Evolutionary conservation across 2,888 invertebrate genomes (phyloP).

Genomic region (Trissoscelio sp.): DNA sequence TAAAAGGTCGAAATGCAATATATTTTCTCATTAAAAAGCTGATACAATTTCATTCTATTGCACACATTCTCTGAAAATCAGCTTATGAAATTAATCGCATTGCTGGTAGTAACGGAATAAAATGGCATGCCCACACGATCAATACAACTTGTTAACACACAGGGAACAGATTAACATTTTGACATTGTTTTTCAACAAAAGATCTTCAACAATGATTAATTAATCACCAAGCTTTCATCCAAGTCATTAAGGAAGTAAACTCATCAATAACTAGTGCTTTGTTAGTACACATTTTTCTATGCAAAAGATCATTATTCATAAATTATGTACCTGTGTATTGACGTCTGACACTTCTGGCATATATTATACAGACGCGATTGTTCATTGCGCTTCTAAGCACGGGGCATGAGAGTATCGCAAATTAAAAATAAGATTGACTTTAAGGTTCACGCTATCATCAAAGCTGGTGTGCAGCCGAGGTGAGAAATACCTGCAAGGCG

Average conservation of each 20-base stretch:
- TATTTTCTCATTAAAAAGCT: too few relatives aligned
- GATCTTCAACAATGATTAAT: conserved; percentile 15
- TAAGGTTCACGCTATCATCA: conserved; percentile 60
- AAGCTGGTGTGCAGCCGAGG: conserved; percentile 59
- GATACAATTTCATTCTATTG: too few relatives aligned
- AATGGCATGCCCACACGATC: not conserved
- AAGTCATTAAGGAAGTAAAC: conserved; percentile 41
- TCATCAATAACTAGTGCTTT: conserved; percentile 38
- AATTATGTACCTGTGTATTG: conserved; percentile 30
- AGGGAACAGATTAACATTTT: conserved; percentile 1
- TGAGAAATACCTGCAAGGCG: conserved; percentile 73
- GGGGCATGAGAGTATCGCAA: not conserved
- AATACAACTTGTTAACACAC: conserved; percentile 5
- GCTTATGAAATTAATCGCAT: not conserved
- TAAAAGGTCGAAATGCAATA: too few relatives aligned
- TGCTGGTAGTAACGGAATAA: not conserved
- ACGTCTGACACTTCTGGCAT: conserved; percentile 44
- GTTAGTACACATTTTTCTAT: conserved; percentile 25
- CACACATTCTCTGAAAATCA: too few relatives aligned
- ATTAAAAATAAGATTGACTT: conserved; percentile 37
- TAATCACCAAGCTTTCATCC: conserved; percentile 31
- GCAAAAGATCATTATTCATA: conserved; percentile 29
- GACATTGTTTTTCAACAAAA: conserved; percentile 4
- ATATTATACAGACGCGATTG: not conserved
- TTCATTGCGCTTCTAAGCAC: conserved; percentile 1